These are phyloP conservation scores for Cottoperca gobio DNA, from an alignment of 2,797 vertebrate species.

Conservation along the genomic window DNA sequence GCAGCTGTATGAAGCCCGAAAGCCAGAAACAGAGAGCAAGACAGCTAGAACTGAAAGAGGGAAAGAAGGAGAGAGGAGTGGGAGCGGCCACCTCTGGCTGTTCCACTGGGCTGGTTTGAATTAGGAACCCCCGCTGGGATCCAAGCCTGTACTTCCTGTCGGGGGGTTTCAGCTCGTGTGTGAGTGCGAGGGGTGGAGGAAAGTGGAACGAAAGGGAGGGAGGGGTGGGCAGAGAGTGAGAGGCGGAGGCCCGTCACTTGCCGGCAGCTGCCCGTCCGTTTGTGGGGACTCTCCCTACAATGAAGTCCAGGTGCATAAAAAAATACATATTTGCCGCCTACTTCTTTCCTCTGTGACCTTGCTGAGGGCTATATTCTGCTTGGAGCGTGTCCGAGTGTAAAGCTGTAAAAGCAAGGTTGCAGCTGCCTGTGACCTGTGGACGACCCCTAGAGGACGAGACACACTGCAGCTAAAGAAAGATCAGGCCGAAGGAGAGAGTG, in stretches of 20 bases:
- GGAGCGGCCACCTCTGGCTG: slow-evolving; percentile 83
- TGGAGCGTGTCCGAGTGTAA: slow-evolving; percentile 62
- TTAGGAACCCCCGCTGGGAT: slow-evolving; percentile 88
- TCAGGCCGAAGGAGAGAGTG: slow-evolving; percentile 17
- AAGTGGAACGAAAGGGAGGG: slow-evolving; percentile 39
- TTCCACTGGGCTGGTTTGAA: slow-evolving; percentile 88
- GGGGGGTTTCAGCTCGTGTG: slow-evolving; percentile 67
- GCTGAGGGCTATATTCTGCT: slow-evolving; percentile 52
- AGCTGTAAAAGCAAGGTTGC: slow-evolving; percentile 68
- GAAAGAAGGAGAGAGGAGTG: slow-evolving; percentile 44
- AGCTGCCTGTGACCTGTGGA: slow-evolving; percentile 76
- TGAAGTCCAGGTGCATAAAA: slow-evolving; percentile 85
- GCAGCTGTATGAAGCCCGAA: slow-evolving; percentile 67
- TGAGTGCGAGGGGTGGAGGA: slow-evolving; percentile 40
- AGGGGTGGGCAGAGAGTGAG: slow-evolving; percentile 32
- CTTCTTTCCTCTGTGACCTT: slow-evolving; percentile 66
- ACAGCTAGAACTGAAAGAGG: slow-evolving; percentile 34
- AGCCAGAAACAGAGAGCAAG: slow-evolving; percentile 50
- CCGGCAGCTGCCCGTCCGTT: slow-evolving; percentile 79
- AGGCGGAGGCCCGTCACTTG: slow-evolving; percentile 50
- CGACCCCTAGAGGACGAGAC: slow-evolving; percentile 71
- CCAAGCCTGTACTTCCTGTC: slow-evolving; percentile 88
- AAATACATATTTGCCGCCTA: slow-evolving; percentile 53
- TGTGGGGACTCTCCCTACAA: slow-evolving; percentile 84
- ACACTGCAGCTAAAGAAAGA: slow-evolving; percentile 57